Evolutionary conservation across 1,140 invertebrate species (phyloP).

Genomic region (Macrobrachium rosenbergii): DNA sequence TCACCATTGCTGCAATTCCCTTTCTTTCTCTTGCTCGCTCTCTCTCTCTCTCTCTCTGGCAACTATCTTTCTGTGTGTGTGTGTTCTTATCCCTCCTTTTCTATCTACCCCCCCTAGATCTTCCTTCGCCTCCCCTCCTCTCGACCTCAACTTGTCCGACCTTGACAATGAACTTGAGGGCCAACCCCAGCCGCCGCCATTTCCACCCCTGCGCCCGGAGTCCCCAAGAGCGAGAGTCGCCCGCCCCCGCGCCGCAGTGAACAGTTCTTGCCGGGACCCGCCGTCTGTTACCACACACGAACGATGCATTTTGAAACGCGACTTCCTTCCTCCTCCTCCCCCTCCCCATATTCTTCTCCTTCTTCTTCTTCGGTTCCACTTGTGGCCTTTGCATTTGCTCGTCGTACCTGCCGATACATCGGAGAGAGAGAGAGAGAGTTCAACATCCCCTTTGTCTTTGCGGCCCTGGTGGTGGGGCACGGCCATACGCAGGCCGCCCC

Average conservation of each 20-base stretch:
- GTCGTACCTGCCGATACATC: not conserved
- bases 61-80: not conserved
- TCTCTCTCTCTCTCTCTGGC: not conserved
- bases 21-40: not conserved
- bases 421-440: too few relatives aligned
- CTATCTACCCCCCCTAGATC: constrained; percentile 15
- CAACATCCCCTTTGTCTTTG: constrained; percentile 5
- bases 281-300: constrained; percentile 55
- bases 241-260: constrained; percentile 1
- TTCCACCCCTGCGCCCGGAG: constrained; percentile 27
- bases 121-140: constrained; percentile 22
- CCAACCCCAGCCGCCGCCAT: constrained; percentile 32
- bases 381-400: not conserved
- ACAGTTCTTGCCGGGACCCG: constrained; percentile 37
- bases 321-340: constrained; percentile 28
- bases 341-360: too few relatives aligned
- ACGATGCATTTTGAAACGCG: constrained; percentile 43
- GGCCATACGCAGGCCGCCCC: not conserved
- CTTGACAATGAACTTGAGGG: constrained; percentile 55
- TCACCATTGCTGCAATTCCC: not conserved
- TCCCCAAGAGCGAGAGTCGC: constrained; percentile 24
- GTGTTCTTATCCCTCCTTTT: not conserved
- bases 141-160: constrained; percentile 54
- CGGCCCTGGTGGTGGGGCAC: not conserved
- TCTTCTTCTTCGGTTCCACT: not conserved